These are phyloP conservation scores for Caranx melampygus DNA, from an alignment of 2,113 vertebrate genomes.

Conservation along the genomic window DNA sequence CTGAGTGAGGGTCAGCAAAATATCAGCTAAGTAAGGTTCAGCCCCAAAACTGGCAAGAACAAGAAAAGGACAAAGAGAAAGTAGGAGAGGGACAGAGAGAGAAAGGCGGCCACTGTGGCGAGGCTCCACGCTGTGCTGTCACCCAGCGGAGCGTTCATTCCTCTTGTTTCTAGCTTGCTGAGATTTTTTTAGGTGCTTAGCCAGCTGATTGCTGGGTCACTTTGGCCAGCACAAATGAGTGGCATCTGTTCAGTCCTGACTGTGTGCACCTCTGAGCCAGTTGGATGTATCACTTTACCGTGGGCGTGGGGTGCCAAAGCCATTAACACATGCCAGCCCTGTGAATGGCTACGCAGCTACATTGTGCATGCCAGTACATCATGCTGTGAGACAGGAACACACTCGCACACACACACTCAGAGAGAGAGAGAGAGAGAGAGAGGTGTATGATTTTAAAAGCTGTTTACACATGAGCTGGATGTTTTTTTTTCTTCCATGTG, in stretches of 20 bases:
- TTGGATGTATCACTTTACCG: conserved; percentile 64
- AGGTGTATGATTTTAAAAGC: neutral
- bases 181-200: conserved; percentile 62
- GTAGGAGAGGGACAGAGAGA: conserved; percentile 25
- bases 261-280: conserved; percentile 59
- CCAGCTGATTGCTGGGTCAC: conserved; percentile 72
- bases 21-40: conserved; percentile 36
- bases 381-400: conserved; percentile 44
- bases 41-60: conserved; percentile 32
- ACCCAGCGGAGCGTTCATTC: conserved; percentile 52
- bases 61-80: conserved; percentile 56
- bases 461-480: conserved; percentile 16
- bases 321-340: conserved; percentile 70
- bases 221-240: conserved; percentile 67
- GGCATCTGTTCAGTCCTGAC: conserved; percentile 71
- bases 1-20: conserved; percentile 37
- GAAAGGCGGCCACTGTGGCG: conserved; percentile 25
- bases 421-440: neutral
- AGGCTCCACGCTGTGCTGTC: conserved; percentile 48
- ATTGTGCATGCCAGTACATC: conserved; percentile 55
- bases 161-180: conserved; percentile 53
- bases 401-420: neutral
- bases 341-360: conserved; percentile 46
- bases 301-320: conserved; percentile 57
- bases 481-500: neutral